Conservation (phyloP, 2,113 vertebrate genomes). For the Cariama cristata region DNA sequence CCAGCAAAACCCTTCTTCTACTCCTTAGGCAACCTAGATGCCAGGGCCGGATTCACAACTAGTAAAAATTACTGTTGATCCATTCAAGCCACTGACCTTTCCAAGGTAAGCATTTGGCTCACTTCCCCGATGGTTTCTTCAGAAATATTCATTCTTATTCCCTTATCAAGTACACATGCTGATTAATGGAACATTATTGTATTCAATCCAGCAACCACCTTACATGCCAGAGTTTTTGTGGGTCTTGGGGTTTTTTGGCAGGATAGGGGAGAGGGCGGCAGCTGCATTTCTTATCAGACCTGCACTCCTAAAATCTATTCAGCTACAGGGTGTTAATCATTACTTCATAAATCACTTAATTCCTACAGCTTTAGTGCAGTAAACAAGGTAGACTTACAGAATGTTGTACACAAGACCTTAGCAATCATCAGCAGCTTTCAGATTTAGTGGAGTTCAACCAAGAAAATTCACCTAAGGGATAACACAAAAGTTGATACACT, state of each 20-base stretch:
- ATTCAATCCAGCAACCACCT: neutral
- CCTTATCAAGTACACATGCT: neutral
- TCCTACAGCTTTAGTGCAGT: neutral
- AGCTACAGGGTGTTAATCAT: neutral
- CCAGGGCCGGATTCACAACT: neutral
- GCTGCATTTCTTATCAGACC: neutral
- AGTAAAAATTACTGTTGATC: neutral
- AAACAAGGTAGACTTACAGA: neutral
- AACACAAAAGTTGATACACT: accelerated
- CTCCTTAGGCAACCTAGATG: neutral
- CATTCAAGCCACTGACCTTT: neutral
- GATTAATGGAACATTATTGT: accelerated
- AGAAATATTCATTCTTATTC: neutral
- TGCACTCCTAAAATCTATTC: neutral
- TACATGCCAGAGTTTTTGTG: neutral
- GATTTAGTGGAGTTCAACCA: neutral
- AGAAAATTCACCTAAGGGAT: neutral
- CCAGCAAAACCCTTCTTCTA: neutral
- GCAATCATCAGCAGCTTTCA: neutral
- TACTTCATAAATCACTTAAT: neutral
- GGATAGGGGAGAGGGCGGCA: neutral
- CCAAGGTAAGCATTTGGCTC: neutral
- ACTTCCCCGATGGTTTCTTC: neutral
- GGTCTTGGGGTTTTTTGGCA: neutral
- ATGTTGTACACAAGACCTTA: neutral